Base-by-base conservation (phyloP, 2,888 invertebrate species). In the Drosophila testacea region DNA sequence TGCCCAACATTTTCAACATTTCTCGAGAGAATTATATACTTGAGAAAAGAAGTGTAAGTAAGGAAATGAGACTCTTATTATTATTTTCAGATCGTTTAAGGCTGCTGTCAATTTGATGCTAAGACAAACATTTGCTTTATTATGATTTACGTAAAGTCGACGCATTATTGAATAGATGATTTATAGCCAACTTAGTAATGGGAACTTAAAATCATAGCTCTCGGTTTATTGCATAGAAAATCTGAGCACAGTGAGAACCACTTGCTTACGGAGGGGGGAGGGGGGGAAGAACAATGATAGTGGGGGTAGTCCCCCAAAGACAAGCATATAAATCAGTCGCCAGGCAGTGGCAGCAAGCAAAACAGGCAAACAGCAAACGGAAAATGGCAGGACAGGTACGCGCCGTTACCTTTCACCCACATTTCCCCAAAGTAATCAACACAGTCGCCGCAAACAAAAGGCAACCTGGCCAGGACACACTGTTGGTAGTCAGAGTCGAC, bases 381-480 rank as follows among this genome's bases (percentile, higher is more conserved):
- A 81, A 83, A 86, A 86, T 83, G 83, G 83, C 83, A 86, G 87
- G 72, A 63, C 69, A 77, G 83, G 77, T 83, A 79, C 72, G 72
- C 72, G 63, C 73, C 84, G 84, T 83, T 82, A 72, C 82, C 83
- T 83, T 87, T 82, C 73, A 87, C 87, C 80, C 84, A 87, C 84
- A 84, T 87, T 84, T 87, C 87, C 85, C 87, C 82, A 82, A 84
- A 84, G 87, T 87, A 84, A 84, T 84, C 83, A 84, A 82, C 76
- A 70, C 84, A 72, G 62, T 74, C 68, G 84, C 84, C 79, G 81
- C 83, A 86, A 71, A 81, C 86, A 81, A 83, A 73, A 50, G 74
- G 47, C 62, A 46, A 41, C 62, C n/a, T 63, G 62, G 63, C 64
- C 73, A 63, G 50, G 32, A 34, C 62, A 54, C 54, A 60, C 38